A percentile compares a stretch with the other conserved stretches of the same genome.
Conservation (phyloP, 1,140 invertebrate genomes). For the Drosophila bocqueti region DNA sequence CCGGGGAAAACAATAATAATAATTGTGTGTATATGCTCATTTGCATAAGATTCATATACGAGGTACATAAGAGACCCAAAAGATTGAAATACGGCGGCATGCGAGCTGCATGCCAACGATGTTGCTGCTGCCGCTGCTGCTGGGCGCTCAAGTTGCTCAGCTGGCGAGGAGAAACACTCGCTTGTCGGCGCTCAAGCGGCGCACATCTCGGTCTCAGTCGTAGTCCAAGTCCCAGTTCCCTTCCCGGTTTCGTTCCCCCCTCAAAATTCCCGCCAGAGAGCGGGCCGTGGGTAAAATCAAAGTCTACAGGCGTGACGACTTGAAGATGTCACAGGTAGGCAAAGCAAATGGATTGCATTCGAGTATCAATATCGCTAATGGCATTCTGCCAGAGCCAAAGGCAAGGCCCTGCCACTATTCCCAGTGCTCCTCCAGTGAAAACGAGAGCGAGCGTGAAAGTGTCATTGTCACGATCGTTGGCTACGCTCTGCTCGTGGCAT, state of each 20-base stretch:
- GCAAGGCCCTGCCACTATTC: conserved; percentile 15
- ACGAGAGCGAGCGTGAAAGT: conserved; percentile 72
- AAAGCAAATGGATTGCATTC: conserved; percentile 27
- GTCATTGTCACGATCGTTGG: conserved; percentile 50
- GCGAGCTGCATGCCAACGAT: conserved; percentile 71
- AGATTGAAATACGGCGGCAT: conserved; percentile 68
- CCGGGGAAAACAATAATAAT: conserved; percentile 67
- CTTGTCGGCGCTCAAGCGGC: conserved; percentile 66
- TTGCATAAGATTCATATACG: conserved; percentile 28
- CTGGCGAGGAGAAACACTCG: conserved; percentile 53
- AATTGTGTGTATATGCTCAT: conserved; percentile 37
- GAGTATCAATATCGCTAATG: conserved; percentile 48
- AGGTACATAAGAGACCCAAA: conserved; percentile 39
- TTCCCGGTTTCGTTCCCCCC: neutral
- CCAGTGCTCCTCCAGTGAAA: conserved; percentile 54
- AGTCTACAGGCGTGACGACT: conserved; percentile 36
- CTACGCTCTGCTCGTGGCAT: conserved; percentile 22
- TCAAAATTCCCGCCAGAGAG: conserved; percentile 5
- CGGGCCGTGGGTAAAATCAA: neutral
- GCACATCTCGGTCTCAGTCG: conserved; percentile 36
- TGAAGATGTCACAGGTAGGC: conserved; percentile 73
- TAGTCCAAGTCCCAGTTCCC: neutral
- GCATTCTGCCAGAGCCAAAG: conserved; percentile 34
- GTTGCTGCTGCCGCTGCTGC: conserved; percentile 41
- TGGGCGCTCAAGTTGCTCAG: conserved; percentile 10